Evolutionary conservation across 2,888 invertebrate genomes (phyloP), one percentile per base, ranked within the genome.

Genomic region (Drosophila rellima): DNA sequence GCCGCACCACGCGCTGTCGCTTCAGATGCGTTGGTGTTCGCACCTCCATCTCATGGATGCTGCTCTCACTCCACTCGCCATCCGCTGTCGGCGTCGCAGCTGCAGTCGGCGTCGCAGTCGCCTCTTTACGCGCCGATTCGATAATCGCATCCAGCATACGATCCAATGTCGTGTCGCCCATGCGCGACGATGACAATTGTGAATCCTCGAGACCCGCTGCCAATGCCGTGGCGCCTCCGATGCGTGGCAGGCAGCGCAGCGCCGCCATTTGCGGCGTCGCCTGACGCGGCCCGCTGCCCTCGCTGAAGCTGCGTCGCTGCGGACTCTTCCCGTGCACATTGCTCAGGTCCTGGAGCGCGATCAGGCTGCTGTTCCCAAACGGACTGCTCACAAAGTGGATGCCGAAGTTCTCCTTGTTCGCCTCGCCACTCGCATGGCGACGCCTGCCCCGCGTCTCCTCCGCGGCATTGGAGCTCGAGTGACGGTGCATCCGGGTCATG

Each of bases 91-190:
- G 2, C 4, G 52, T 13, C 1, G 65, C 7, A 1, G 54, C 3
- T 2, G 60, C 6, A 1, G 48, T 7, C 6, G 55, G 1, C 3
- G 55, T 13, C 0, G 62, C 13, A 0, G 51, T 7, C 45, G 78
- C 78, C 23, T 92, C 92, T 61, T 92, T 92, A 33, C 90, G 84
- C 3, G 92, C 92, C 65, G 92, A 92, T 54, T 92, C 91, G 15
- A 93, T 91, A 17, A 93, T 93, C 33, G 91, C 93, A 66, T 93
- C 92, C 60, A 93, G 78, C 92, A 93, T 92, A 73, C 91, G 89
- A 72, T 92, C 92, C 51, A 93, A 62, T 2, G 92, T 92, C 11
- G 90, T 89, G 62, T 93, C 93, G 4, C 92, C 92, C 90, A 92
- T 91, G 45, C 91, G 89, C 1, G 92, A 92, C 0, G 92, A 92